Evolutionary conservation across 2,797 vertebrate species (phyloP).

Genomic region (Odontamblyopus rebecca): DNA sequence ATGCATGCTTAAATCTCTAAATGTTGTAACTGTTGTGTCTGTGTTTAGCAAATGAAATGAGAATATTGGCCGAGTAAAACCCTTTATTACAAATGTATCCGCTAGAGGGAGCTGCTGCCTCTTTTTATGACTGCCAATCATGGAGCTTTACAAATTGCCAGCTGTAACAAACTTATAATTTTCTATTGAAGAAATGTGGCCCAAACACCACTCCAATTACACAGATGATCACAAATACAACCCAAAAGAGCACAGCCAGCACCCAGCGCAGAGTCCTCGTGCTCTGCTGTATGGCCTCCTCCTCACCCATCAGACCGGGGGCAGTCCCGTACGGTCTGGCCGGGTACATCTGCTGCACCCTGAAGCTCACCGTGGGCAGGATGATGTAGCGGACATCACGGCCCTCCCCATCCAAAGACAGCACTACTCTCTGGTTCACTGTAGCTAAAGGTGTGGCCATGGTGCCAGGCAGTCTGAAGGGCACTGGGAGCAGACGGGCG

Average conservation of each 20-base stretch:
- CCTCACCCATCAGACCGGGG: conserved; percentile 43
- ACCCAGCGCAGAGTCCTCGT: conserved; percentile 67
- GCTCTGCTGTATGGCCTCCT: conserved; percentile 63
- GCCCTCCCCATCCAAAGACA: conserved; percentile 71
- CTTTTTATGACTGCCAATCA: background rate
- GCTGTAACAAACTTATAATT: background rate
- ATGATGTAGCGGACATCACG: conserved; percentile 75
- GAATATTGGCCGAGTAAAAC: background rate
- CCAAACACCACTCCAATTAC: conserved; percentile 76
- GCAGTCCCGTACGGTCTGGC: conserved; percentile 22
- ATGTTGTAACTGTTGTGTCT: too few relatives aligned
- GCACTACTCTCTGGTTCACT: conserved; percentile 74
- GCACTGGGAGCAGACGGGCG: conserved; percentile 57
- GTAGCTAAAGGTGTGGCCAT: conserved; percentile 55
- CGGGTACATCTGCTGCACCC: conserved; percentile 78
- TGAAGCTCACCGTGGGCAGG: conserved; percentile 80
- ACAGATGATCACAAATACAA: conserved; percentile 76
- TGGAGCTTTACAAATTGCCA: background rate
- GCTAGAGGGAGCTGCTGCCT: conserved; percentile 62
- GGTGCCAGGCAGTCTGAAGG: conserved; percentile 55
- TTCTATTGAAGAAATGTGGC: conserved; percentile 65
- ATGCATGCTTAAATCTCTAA: too few relatives aligned
- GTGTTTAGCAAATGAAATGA: background rate
- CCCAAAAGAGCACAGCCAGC: conserved; percentile 74
- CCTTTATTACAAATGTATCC: conserved; percentile 23